Conservation (phyloP, 2,888 invertebrate species). For the Mythimna vitellina region DNA sequence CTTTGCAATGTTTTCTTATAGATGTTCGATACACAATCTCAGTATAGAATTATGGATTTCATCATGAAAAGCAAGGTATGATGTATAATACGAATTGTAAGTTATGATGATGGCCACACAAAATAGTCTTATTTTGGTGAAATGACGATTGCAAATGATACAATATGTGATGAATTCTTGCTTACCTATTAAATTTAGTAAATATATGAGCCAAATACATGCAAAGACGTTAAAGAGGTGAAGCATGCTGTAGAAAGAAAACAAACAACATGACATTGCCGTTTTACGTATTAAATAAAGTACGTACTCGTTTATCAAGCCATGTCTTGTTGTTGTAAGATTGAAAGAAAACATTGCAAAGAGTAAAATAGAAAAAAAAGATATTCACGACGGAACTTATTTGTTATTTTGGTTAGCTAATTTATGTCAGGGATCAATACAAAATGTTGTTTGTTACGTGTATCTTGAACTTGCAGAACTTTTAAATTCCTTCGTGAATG, state of each 20-base stretch:
- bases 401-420: slow-evolving; percentile 23
- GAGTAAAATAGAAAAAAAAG: slow-evolving; percentile 76
- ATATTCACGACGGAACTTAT: slow-evolving; percentile 68
- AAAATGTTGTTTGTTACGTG: slow-evolving; percentile 7
- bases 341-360: slow-evolving; percentile 90
- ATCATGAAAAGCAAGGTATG: slow-evolving; percentile 65
- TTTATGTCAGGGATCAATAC: slow-evolving; percentile 29
- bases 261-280: slow-evolving; percentile 76
- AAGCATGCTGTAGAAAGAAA: slow-evolving; percentile 78
- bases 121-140: slow-evolving; percentile 83
- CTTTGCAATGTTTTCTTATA: slow-evolving; percentile 89
- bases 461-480: slow-evolving; percentile 4
- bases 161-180: slow-evolving; percentile 73
- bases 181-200: slow-evolving; percentile 68
- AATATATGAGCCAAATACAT: slow-evolving; percentile 72
- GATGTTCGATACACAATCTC: slow-evolving; percentile 39
- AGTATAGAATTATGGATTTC: slow-evolving; percentile 56
- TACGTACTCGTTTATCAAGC: slow-evolving; percentile 70
- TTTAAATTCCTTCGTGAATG: slow-evolving; percentile 69
- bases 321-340: slow-evolving; percentile 74
- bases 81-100: slow-evolving; percentile 41
- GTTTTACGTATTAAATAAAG: slow-evolving; percentile 53
- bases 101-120: slow-evolving; percentile 83
- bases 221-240: slow-evolving; percentile 72
- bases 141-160: slow-evolving; percentile 72